These are phyloP conservation scores for Ichneumon xanthorius DNA, from an alignment of 2,888 invertebrate genomes.

Conservation along the genomic window DNA sequence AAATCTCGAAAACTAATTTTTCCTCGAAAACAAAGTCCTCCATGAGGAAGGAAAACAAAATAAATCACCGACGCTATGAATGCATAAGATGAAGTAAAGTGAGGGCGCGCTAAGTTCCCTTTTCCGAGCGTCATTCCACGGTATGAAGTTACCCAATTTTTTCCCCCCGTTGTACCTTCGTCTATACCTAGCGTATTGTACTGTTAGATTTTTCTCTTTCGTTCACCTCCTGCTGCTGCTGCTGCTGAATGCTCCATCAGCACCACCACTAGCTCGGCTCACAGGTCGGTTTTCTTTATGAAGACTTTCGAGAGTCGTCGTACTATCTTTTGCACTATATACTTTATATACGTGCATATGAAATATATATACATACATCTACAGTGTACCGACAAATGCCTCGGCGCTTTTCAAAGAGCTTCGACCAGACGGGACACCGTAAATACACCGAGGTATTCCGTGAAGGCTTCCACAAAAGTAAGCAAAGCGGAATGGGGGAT, in stretches of 20 bases:
- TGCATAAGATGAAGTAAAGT: slow-evolving; percentile 16
- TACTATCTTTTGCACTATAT: background rate
- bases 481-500: slow-evolving; percentile 61
- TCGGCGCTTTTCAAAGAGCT: slow-evolving; percentile 63
- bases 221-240: slow-evolving; percentile 33
- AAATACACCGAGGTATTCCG: slow-evolving; percentile 49
- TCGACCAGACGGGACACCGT: slow-evolving; percentile 55
- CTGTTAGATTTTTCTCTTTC: slow-evolving; percentile 44
- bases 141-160: background rate
- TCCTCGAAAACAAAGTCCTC: too few relatives aligned
- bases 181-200: slow-evolving; percentile 12
- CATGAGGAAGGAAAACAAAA: too few relatives aligned
- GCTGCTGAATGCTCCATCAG: slow-evolving; percentile 55
- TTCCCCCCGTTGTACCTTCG: background rate
- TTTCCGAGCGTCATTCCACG: background rate
- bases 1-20: too few relatives aligned
- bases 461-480: slow-evolving; percentile 58
- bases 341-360: background rate
- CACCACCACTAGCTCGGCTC: slow-evolving; percentile 32
- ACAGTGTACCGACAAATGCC: slow-evolving; percentile 29
- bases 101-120: slow-evolving; percentile 1
- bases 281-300: slow-evolving; percentile 50
- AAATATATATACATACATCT: slow-evolving; percentile 11
- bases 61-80: slow-evolving; percentile 8
- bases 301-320: slow-evolving; percentile 54